Evolutionary conservation across 2,797 vertebrate species (phyloP), one percentile per base, ranked within the genome.

Genomic region (Chaetophractus vellerosus): DNA sequence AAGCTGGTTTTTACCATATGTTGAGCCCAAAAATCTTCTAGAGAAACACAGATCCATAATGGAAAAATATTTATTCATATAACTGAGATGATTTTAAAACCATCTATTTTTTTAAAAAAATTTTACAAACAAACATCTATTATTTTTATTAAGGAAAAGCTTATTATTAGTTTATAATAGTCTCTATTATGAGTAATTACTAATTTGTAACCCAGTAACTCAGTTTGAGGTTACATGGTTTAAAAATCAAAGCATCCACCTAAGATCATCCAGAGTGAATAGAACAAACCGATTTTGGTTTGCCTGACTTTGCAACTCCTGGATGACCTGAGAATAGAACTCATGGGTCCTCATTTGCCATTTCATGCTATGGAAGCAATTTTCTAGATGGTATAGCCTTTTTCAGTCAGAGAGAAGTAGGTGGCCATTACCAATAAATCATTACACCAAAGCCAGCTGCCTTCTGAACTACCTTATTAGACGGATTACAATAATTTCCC

Each of bases 101-200:
- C 45, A 72, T 57, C 6, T 82, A 23, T 76, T 82, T 76, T 76
- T 87, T 95, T 79, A 93, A 93, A 45, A 45, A 45, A 1, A 21
- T 21, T 55, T 55, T 55, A 55, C 2, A 55, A 55, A 21, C 55
- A 55, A 55, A 55, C 45, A 66, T 57, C 3, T 81, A 28, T 76
- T 38, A 6, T 82, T 76, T 87, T 95, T 69, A 94, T 50, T 78
- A 79, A 64, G 57, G 84, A 91, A 94, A 41, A 19, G 3, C 5
- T n/a, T 76, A 71, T 88, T 68, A 72, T 28, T 8, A 57, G 12
- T 63, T n/a, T 52, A 83, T 55, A 21, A 55, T 19, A 21, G 18
- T 26, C 12, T 50, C 24, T 79, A n/a, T n/a, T 28, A 63, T 64
- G 78, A 80, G 72, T 81, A 64, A 76, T 80, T 28, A 5, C 10